These are phyloP conservation scores for Tupiocoris notatus DNA, from an alignment of 2,888 invertebrate species.

Conservation along the genomic window DNA sequence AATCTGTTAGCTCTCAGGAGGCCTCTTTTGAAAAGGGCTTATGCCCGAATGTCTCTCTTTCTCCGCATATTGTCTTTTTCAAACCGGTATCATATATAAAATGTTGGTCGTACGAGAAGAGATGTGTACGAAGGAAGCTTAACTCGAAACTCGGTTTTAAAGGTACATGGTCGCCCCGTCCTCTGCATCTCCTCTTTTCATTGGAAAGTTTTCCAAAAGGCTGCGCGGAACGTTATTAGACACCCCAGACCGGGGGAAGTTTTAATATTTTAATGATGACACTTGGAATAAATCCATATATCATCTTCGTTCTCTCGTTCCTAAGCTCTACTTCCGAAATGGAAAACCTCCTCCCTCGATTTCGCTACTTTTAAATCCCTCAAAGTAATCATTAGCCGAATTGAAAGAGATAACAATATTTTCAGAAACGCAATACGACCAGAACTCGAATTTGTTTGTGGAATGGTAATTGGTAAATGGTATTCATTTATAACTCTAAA, in stretches of 20 bases:
- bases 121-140: slow-evolving; percentile 4
- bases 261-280: slow-evolving; percentile 30
- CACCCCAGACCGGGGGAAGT: neutral
- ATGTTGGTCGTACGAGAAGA: slow-evolving; percentile 8
- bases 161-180: slow-evolving; percentile 14
- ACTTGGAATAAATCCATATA: slow-evolving; percentile 20
- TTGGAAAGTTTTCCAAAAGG: slow-evolving; percentile 30
- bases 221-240: slow-evolving; percentile 11
- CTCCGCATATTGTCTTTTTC: slow-evolving; percentile 34
- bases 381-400: neutral
- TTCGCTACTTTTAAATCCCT: neutral
- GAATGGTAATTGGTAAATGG: no score
- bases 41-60: slow-evolving; percentile 11
- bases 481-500: no score
- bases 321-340: neutral
- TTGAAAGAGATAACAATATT: no score
- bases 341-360: neutral
- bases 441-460: no score
- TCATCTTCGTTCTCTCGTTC: no score
- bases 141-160: slow-evolving; percentile 24
- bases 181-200: slow-evolving; percentile 12
- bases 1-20: slow-evolving; percentile 26
- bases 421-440: no score
- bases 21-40: slow-evolving; percentile 25
- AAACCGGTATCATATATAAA: slow-evolving; percentile 26